A percentile compares a stretch with the other conserved stretches of the same genome.
Conservation (phyloP, 1,140 invertebrate genomes). For the Drosophila miranda region DNA sequence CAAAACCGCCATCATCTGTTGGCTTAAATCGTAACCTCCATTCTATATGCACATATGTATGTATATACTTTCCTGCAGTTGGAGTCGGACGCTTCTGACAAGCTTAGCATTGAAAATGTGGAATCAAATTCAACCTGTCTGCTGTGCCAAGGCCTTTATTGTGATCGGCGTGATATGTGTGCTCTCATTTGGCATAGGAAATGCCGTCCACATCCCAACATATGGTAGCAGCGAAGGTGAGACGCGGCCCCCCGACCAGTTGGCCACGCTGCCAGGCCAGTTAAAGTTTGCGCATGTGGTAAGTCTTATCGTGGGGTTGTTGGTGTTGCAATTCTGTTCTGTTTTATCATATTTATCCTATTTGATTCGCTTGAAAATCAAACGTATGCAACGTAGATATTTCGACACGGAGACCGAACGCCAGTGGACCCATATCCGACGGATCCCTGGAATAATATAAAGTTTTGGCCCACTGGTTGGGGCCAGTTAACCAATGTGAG, state of each 20-base stretch:
- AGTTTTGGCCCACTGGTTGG: conserved; percentile 89
- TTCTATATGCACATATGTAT: conserved; percentile 18
- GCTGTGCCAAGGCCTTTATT: conserved; percentile 27
- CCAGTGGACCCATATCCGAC: conserved; percentile 89
- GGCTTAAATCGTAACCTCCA: not conserved
- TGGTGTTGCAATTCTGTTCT: conserved; percentile 9
- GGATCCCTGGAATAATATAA: conserved; percentile 88
- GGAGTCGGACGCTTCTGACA: conserved; percentile 27
- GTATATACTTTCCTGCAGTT: conserved; percentile 35
- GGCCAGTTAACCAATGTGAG: conserved; percentile 91
- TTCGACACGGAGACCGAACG: conserved; percentile 92
- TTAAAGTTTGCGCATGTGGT: conserved; percentile 80
- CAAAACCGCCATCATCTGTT: not conserved
- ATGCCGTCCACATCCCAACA: conserved; percentile 11
- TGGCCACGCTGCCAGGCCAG: conserved; percentile 56
- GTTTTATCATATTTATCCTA: conserved; percentile 9
- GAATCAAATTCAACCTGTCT: conserved; percentile 15
- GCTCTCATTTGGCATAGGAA: conserved; percentile 22
- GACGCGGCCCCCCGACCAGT: not conserved
- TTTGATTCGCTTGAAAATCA: not conserved
- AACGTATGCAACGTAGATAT: conserved; percentile 82
- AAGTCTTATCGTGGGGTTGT: conserved; percentile 32
- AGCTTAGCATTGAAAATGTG: conserved; percentile 45
- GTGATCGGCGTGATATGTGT: conserved; percentile 42
- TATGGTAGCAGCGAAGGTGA: conserved; percentile 13